Evolutionary conservation across 1,140 invertebrate genomes (phyloP), one percentile per base, ranked within the genome.

Genomic region (Bombus soroeensis): DNA sequence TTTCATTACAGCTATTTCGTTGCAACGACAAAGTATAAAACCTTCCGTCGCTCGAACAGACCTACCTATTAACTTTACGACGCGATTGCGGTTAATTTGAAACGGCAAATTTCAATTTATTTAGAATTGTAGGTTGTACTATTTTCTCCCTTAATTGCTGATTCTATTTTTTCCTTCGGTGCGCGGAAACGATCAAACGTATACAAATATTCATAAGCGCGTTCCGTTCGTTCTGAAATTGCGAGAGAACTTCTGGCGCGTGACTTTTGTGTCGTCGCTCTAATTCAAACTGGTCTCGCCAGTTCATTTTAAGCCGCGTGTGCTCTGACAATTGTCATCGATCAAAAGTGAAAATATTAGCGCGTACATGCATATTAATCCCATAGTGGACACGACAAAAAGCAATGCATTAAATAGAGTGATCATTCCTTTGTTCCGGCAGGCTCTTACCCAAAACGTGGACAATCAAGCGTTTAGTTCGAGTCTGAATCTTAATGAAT

Each of bases 241-340:
- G 77, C 57, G n/a, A 53, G 73, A 37, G 68, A 78, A 78, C 57
- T 28, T 80, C 76, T 87, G 57, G 74, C 88, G 88, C 86, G 87
- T 83, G 64, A 86, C 78, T 62, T 86, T 47, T 64, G 37, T 75
- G 68, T 86, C 87, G 59, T 81, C 70, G 81, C 59, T 79, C 81
- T 66, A 85, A 81, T 74, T 57, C 70, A 74, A 66, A 43, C 70
- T 37, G 2, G 2, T 62, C 57, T 80, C 68, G n/a, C 25, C 66
- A 34, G 18, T 34, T 32, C 34, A 37, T 57, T 39, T 39, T 34
- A 64, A 79, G 39, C 68, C 66, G 64, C 71, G 71, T 85, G 78
- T 74, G 39, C 71, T 57, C 57, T 74, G 83, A 85, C 78, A 74
- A 81, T 81, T 41, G 59, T 81, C 78, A 85, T 85, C 83, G 83